Evolutionary conservation across 2,888 invertebrate genomes (phyloP).

Genomic region (Timandra comae): DNA sequence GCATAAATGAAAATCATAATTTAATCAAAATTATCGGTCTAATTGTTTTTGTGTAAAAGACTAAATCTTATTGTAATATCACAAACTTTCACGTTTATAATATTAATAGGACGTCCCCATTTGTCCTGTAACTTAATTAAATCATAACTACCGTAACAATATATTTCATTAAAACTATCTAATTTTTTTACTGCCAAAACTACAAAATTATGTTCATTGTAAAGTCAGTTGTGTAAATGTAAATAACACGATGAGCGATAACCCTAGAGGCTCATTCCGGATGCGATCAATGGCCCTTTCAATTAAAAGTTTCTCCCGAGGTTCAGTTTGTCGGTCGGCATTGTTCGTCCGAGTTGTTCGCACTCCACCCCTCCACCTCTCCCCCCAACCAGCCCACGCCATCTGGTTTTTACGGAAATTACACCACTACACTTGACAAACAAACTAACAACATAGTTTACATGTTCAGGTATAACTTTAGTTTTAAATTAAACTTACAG

Average conservation of each 20-base stretch:
- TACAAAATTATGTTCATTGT: slow-evolving; percentile 14
- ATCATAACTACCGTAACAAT: no score
- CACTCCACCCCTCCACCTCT: slow-evolving; percentile 7
- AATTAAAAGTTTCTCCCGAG: slow-evolving; percentile 57
- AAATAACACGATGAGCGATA: slow-evolving; percentile 4
- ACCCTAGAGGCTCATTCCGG: slow-evolving; percentile 28
- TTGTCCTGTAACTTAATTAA: no score
- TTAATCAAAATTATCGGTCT: no score
- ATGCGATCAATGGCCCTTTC: slow-evolving; percentile 54
- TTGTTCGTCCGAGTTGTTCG: slow-evolving; percentile 31
- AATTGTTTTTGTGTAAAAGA: no score
- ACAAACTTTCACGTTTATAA: no score
- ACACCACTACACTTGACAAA: slow-evolving; percentile 25
- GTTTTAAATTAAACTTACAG: no score
- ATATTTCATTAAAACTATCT: no score
- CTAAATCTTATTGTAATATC: no score
- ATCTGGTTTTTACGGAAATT: slow-evolving; percentile 37
- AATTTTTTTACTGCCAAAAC: slow-evolving; percentile 11
- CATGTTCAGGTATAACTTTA: no score
- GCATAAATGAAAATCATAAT: no score
- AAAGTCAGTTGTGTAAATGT: slow-evolving; percentile 1
- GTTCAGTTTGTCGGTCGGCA: slow-evolving; percentile 32
- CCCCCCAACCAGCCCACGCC: slow-evolving; percentile 5
- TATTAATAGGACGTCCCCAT: no score
- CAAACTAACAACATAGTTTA: no score